Conservation (phyloP, 2,797 vertebrate species). For the Bovichtus variegatus region DNA sequence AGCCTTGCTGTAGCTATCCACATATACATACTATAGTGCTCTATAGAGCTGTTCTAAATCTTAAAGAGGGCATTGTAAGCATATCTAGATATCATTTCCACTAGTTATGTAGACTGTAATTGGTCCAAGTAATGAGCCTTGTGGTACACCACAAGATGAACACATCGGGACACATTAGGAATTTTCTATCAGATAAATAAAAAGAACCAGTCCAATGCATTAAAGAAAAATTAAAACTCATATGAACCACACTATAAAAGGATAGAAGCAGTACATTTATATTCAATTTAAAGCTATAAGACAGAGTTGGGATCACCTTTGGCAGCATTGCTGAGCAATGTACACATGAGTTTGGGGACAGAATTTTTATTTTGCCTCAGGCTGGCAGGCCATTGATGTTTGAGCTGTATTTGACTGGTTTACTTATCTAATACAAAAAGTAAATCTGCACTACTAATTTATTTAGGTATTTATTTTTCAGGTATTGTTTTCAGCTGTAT, state of each 20-base stretch:
- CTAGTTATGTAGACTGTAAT: neutral
- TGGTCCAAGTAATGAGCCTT: slow-evolving; percentile 14
- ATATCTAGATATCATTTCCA: neutral
- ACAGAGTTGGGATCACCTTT: neutral
- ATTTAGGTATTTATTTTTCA: no score
- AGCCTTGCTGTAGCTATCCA: neutral
- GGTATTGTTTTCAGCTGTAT: neutral
- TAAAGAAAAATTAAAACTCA: neutral
- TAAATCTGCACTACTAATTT: neutral
- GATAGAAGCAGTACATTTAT: neutral
- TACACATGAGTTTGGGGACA: neutral
- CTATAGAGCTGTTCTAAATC: neutral
- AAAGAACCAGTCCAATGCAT: neutral
- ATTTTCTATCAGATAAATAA: neutral
- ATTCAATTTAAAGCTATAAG: neutral
- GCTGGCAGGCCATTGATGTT: neutral
- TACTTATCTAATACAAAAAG: neutral
- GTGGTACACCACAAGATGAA: slow-evolving; percentile 4
- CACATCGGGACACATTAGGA: neutral
- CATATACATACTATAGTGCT: neutral
- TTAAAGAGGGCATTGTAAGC: neutral
- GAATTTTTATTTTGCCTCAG: neutral
- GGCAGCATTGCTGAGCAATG: neutral
- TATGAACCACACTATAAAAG: neutral
- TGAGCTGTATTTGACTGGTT: neutral